Evolutionary conservation across 2,113 vertebrate species (phyloP), one percentile per base, ranked within the genome.

Genomic region (Onychostruthus taczanowskii): DNA sequence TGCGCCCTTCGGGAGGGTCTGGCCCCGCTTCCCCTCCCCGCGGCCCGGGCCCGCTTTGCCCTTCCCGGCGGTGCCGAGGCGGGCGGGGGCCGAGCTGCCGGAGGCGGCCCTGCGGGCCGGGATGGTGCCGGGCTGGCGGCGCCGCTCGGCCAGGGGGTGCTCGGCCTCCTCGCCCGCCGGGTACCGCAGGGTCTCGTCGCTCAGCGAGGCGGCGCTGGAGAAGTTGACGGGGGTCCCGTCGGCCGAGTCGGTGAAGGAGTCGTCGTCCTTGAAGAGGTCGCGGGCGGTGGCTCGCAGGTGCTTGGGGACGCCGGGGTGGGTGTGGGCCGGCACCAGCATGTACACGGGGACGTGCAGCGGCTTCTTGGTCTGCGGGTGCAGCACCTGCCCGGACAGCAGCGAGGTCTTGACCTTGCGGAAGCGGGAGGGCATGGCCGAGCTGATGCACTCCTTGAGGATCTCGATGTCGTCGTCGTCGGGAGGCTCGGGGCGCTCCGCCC

Each of bases 371-470:
- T 99, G 98, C 12, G 98, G 95, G 82, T 97, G 98, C 62, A 99
- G 94, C 72, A 98, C 96, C 82, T 99, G 98, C 33, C 97, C 96
- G 0, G 99, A 98, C 95, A 99, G 98, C 50, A 99, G 95, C 1
- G 98, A 98, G 2, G 99, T 98, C 93, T 98, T 98, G 67, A 99
- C 98, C 95, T 99, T 99, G 81, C 98, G 98, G 95, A 99, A 99
- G 84, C 98, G 98, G n/a, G 99, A 98, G 6, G 99, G 99, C 98
- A 99, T 98, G 13, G 99, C 98, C 0, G 99, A 98, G 91, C 99
- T 99, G 91, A 99, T 99, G 94, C 99, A 99, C 70, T 99, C 99
- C 73, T 99, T 99, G 44, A 99, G 96, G 94, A 99, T 99, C 96
- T 99, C 99, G 20, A 99, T 98, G 94, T 99, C 99, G 3, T 99